These are phyloP conservation scores for Agelas oroides DNA, from an alignment of 37 sponge, comb jelly and placozoan species.

Conservation along the genomic window DNA sequence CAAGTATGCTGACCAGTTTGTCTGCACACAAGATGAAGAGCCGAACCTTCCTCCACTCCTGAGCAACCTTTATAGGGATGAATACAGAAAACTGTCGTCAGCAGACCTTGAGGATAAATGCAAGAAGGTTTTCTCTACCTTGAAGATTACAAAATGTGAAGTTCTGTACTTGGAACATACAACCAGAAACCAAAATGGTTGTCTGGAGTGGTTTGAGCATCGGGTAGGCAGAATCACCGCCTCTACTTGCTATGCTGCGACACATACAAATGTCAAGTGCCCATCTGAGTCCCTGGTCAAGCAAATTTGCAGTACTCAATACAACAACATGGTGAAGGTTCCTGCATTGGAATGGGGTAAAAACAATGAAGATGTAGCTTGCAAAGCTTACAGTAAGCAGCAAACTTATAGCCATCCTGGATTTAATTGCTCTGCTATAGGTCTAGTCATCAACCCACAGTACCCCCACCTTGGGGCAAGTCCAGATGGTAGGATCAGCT, in stretches of 20 bases:
- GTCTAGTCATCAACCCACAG: constrained; percentile 32
- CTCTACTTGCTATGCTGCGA: too few relatives aligned
- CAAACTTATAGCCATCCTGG: neutral
- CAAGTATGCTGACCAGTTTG: too few relatives aligned
- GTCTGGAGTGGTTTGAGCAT: constrained; percentile 18
- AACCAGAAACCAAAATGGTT: neutral
- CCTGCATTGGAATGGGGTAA: constrained; percentile 39
- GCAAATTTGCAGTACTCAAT: neutral
- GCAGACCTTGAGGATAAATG: neutral
- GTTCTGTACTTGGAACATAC: neutral
- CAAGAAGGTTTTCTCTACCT: neutral
- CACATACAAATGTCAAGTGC: too few relatives aligned
- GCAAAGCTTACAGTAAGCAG: neutral
- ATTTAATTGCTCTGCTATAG: neutral
- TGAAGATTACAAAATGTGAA: neutral
- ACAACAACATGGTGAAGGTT: constrained; percentile 4
- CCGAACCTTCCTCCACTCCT: neutral
- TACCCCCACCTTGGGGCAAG: constrained; percentile 50
- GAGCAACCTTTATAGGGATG: neutral
- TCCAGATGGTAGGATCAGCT: constrained; percentile 44
- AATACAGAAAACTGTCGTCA: neutral
- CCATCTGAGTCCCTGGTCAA: constrained; percentile 24
- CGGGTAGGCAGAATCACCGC: constrained; percentile 9
- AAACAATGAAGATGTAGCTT: constrained; percentile 20
- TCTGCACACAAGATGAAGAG: too few relatives aligned